phyloP scores from a whole-genome alignment of 1,140 invertebrate species.

The Pseudomyrmex dendroicus region DNA sequence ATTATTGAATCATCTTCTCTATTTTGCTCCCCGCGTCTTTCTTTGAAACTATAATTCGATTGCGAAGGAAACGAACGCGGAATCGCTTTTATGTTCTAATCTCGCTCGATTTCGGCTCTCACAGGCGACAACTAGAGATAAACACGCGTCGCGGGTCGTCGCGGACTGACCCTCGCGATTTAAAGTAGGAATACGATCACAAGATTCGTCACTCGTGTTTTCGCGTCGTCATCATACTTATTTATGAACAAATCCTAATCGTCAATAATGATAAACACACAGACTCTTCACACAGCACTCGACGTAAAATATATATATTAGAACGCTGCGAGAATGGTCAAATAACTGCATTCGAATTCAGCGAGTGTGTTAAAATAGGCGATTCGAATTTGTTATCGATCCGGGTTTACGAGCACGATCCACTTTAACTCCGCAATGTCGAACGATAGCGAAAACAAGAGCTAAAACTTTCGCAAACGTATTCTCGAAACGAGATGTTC shows the following conservation, averaged over 20 bases:
- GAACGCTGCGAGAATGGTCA: not conserved
- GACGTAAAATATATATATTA: not conserved
- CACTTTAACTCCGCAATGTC: not conserved
- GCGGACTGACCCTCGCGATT: slow-evolving; percentile 64
- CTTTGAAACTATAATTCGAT: not conserved
- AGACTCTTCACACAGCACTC: not conserved
- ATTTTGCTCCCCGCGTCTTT: not conserved
- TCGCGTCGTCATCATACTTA: not conserved
- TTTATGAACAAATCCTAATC: not conserved
- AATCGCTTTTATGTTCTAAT: slow-evolving; percentile 25
- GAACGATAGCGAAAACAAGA: not conserved
- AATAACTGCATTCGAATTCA: not conserved
- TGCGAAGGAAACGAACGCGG: not conserved
- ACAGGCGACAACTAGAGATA: slow-evolving; percentile 32
- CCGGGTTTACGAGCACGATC: not conserved
- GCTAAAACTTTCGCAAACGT: not conserved
- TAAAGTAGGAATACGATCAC: slow-evolving; percentile 35
- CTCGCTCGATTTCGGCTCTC: slow-evolving; percentile 11
- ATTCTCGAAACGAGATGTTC: not conserved
- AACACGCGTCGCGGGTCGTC: slow-evolving; percentile 58
- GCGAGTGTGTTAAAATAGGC: not conserved
- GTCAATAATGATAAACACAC: slow-evolving; percentile 18
- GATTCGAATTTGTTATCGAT: slow-evolving; percentile 14
- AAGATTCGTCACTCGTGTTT: not conserved
- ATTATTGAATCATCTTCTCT: slow-evolving; percentile 53